phyloP scores from a whole-genome alignment of 1,140 invertebrate genomes.

The Apocrypta bakeri region DNA sequence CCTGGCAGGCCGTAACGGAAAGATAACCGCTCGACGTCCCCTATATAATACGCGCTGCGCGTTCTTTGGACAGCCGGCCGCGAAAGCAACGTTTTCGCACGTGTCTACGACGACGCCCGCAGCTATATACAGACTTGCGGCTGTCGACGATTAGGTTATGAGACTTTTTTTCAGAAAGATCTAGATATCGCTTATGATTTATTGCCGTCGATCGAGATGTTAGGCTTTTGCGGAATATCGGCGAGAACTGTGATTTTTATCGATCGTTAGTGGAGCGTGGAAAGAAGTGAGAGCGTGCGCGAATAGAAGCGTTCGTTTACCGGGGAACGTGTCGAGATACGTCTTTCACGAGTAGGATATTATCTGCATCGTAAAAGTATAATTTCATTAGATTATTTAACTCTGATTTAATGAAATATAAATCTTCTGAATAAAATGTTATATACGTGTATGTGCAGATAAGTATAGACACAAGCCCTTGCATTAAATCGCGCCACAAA shows the following conservation, averaged over 20 bases:
- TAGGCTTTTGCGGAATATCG: constrained; percentile 20
- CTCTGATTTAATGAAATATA: not conserved
- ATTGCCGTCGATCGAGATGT: constrained; percentile 27
- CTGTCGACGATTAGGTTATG: constrained; percentile 33
- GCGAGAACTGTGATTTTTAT: constrained; percentile 12
- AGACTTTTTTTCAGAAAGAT: not conserved
- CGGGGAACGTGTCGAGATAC: not conserved
- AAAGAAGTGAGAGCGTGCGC: too few species aligned
- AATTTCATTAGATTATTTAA: not conserved
- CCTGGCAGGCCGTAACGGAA: constrained; percentile 70
- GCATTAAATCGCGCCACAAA: not conserved
- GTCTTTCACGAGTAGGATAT: not conserved
- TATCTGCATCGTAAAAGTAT: too few species aligned
- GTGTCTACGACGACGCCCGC: not conserved
- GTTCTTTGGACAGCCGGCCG: not conserved
- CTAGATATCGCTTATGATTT: constrained; percentile 30
- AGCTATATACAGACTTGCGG: not conserved
- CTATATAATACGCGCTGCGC: constrained; percentile 32
- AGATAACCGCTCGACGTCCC: constrained; percentile 65
- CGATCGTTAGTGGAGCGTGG: not conserved
- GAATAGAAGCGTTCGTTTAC: not conserved
- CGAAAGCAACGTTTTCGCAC: constrained; percentile 41
- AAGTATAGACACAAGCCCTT: not conserved
- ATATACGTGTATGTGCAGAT: not conserved
- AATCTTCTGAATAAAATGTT: not conserved